Percentiles rank a stretch among this genome's conserved stretches.
These are phyloP conservation scores for Arrhopalites spinosus DNA, from an alignment of 2,888 invertebrate genomes.

Conservation along the genomic window DNA sequence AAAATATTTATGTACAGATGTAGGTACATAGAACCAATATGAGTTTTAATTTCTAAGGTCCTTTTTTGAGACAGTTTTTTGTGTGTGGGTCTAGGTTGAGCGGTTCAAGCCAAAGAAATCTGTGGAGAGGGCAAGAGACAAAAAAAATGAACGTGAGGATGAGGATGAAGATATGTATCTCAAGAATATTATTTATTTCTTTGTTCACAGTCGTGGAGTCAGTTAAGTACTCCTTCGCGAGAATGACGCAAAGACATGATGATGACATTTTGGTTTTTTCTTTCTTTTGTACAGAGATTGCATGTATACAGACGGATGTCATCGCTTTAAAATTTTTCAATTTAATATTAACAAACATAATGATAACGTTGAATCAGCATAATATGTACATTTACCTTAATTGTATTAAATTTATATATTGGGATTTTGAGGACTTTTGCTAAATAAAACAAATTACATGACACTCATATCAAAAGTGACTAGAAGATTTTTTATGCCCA, in stretches of 20 bases:
- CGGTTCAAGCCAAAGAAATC: not conserved
- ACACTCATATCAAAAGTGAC: slow-evolving; percentile 35
- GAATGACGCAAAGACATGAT: slow-evolving; percentile 29
- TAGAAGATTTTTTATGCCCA: slow-evolving; percentile 25
- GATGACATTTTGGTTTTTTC: slow-evolving; percentile 8
- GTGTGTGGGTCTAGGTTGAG: slow-evolving; percentile 20
- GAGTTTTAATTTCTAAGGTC: not conserved
- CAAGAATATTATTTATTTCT: slow-evolving; percentile 12
- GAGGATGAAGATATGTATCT: not conserved
- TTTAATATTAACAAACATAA: too few relatives aligned
- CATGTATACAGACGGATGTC: slow-evolving; percentile 11
- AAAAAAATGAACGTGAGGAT: not conserved
- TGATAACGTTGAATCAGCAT: too few relatives aligned
- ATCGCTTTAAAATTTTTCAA: not conserved
- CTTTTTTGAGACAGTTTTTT: not conserved
- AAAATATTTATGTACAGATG: not conserved
- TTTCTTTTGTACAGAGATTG: slow-evolving; percentile 16
- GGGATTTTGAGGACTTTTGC: slow-evolving; percentile 1
- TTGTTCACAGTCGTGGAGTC: slow-evolving; percentile 24
- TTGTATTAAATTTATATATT: not conserved
- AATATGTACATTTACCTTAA: too few relatives aligned
- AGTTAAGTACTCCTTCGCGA: not conserved
- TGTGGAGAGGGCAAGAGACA: not conserved
- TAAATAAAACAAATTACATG: slow-evolving; percentile 13
- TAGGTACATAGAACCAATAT: not conserved